Conservation (phyloP, 1,140 invertebrate species). For the Psix sp. region DNA sequence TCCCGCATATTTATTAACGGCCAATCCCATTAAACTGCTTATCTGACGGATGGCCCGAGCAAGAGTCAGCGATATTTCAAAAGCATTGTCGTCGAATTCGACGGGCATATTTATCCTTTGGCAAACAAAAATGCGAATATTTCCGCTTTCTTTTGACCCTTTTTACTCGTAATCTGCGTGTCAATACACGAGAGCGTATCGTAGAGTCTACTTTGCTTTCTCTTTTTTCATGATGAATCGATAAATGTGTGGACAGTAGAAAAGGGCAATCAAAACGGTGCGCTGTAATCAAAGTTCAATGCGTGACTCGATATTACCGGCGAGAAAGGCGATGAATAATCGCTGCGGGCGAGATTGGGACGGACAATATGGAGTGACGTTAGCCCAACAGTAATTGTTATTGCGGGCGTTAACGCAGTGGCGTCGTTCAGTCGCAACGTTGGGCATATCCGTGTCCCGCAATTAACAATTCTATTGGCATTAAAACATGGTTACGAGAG, state of each 20-base stretch:
- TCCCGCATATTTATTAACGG: neutral
- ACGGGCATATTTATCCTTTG: conserved; percentile 25
- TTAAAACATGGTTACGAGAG: conserved; percentile 58
- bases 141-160: too few relatives aligned
- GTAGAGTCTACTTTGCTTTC: neutral
- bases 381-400: conserved; percentile 57
- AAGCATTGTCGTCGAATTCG: conserved; percentile 13
- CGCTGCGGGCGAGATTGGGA: conserved; percentile 39
- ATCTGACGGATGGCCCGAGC: neutral
- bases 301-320: conserved; percentile 6
- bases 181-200: too few relatives aligned
- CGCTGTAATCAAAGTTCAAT: conserved; percentile 40
- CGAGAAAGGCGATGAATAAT: conserved; percentile 50
- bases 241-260: conserved; percentile 36
- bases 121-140: too few relatives aligned
- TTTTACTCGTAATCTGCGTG: neutral
- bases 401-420: conserved; percentile 47
- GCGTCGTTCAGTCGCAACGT: conserved; percentile 32
- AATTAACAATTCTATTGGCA: conserved; percentile 60
- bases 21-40: conserved; percentile 23
- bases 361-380: conserved; percentile 53
- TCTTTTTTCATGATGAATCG: conserved; percentile 27
- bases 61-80: conserved; percentile 7
- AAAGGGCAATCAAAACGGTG: conserved; percentile 31
- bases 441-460: conserved; percentile 34